Percentiles rank a stretch among this genome's conserved stretches.
Conservation (phyloP, 1,140 invertebrate species). For the Drosophila kanapiae region DNA sequence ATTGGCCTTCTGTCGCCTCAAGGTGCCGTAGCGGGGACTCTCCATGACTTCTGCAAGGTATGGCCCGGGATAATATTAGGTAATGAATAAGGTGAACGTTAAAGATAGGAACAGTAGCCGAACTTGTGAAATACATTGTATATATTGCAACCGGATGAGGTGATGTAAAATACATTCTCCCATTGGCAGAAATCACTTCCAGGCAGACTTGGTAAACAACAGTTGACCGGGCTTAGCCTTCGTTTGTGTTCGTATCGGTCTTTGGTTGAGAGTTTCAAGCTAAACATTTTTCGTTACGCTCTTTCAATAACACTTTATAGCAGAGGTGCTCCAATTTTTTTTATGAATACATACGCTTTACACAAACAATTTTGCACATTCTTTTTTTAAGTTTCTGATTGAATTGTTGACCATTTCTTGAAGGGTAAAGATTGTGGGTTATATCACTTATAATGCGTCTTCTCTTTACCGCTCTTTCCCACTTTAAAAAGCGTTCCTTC, state of each 20-base stretch:
- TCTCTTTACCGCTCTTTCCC: no score
- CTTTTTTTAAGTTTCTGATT: no score
- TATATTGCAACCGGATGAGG: slow-evolving; percentile 1
- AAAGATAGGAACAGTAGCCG: neutral
- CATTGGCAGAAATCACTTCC: slow-evolving; percentile 12
- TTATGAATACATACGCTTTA: no score
- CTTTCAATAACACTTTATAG: neutral
- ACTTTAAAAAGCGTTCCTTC: no score
- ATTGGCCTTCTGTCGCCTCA: slow-evolving; percentile 74
- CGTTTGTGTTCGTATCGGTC: no score
- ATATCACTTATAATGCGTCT: no score
- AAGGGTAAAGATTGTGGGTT: no score
- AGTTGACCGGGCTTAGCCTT: neutral
- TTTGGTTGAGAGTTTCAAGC: no score
- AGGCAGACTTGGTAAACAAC: slow-evolving; percentile 6
- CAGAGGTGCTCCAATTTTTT: no score
- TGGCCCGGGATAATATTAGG: neutral
- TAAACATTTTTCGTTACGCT: neutral
- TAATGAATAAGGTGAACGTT: slow-evolving; percentile 1
- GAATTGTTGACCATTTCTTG: no score
- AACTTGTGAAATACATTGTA: neutral
- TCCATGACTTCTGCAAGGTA: slow-evolving; percentile 65
- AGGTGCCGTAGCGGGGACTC: slow-evolving; percentile 79
- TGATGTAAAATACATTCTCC: slow-evolving; percentile 4
- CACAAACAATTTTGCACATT: no score